Evolutionary conservation across 2,113 vertebrate genomes (phyloP), one percentile per base, ranked within the genome.

Genomic region (Onychostruthus taczanowskii): DNA sequence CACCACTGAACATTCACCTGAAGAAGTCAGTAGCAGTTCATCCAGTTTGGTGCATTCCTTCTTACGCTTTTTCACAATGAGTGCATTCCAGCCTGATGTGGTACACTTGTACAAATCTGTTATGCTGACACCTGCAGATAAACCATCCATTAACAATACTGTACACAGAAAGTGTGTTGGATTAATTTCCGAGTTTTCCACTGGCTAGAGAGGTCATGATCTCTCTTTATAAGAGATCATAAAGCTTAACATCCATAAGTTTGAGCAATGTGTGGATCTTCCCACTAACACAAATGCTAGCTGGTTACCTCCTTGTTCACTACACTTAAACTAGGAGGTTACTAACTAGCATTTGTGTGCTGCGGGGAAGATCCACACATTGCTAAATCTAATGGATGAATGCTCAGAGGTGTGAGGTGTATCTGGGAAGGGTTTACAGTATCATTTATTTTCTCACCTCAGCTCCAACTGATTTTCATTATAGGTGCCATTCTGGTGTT

Each of bases 1-100:
- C 28, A 68, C 22, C 35, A 27, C 1, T 39, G 63, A 85, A 70
- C 37, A 49, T 43, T 96, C 95, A 98, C 98, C 98, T 96, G 97
- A 89, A 80, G 91, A 93, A 5, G 5, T 26, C 61, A 31, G 87
- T 24, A 98, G 84, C 18, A 95, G 22, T 0, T 98, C 68, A 53
- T 95, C 27, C 31, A 98, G 70, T 37, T 89, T 79, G 50, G 97
- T 78, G 74, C 98, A 98, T 53, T 94, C 20, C 1, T 4, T 8
- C 14, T 84, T 56, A 47, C 94, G 96, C 39, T n/a, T 90, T 11
- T 3, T 62, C 72, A 94, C 41, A 37, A 97, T 13, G 1, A 97
- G 0, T 49, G 66, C 39, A 1, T 46, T 70, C 35, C 66, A 73
- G 21, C 66, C 82, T 44, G 94, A 96, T 30, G 96, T 69, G 21